Evolutionary conservation across 2,113 vertebrate genomes (phyloP), one percentile per base, ranked within the genome.

Genomic region (Sphaerodactylus townsendi): DNA sequence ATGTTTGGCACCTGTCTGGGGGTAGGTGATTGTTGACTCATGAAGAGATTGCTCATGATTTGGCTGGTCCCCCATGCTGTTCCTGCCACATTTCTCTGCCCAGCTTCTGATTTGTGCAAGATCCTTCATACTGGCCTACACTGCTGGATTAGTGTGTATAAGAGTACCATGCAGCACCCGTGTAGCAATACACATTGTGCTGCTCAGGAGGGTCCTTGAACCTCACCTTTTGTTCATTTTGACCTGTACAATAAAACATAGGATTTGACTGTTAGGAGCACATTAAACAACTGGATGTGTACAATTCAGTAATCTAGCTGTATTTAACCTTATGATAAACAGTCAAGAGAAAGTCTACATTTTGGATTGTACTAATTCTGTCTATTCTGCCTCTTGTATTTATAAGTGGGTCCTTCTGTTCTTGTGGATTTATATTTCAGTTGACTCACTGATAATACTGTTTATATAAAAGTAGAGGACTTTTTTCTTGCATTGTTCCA

Each of bases 271-370:
- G 19, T 19, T 48, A 35, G 71, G 46, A 76, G n/a, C 72, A n/a
- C 41, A 79, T 4, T 11, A n/a, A 68, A 1, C 21, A 28, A 13
- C 25, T 11, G 39, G 39, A 15, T 79, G 11, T 48, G 25, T 68
- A 41, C 21, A 35, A 35, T 68, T 66, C 64, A 68, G 44, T 50
- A 50, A 23, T 39, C 11, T 75, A 76, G n/a, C 59, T 25, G 35
- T 39, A 68, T 76, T 75, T 76, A 76, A 83, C 64, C 62, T 83
- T 76, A 83, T 76, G 33, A 35, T 44, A 66, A 30, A 25, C n/a
- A 68, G 10, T 66, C 33, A 30, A 66, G 37, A 3, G 11, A 25
- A 66, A 53, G 46, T n/a, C 39, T 35, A 30, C 6, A 39, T 35
- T 66, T 46, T 68, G 70, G 62, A 41, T 41, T 65, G 33, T 65